Base-by-base conservation (phyloP, 2,113 vertebrate species). In the Triplophysa tibetana region DNA sequence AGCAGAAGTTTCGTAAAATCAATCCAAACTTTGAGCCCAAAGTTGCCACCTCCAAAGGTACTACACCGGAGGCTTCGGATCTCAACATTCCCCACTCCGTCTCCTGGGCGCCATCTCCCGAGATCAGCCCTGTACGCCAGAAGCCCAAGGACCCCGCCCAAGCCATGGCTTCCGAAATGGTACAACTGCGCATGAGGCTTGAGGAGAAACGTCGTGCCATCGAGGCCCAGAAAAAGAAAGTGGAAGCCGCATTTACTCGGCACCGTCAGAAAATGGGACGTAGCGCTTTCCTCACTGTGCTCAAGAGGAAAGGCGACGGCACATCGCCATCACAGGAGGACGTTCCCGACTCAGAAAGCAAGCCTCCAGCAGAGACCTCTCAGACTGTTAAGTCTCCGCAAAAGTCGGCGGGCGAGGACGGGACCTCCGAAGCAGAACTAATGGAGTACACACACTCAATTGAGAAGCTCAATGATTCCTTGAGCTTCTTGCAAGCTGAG, bases 151-250 rank as follows among this genome's bases (percentile, higher is more conserved):
- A 99, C 83, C 95, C 96, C 0, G 95, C 96, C 0, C 97, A 99
- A 81, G 92, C 95, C 79, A 92, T 99, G 92, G 97, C 97, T 24
- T 96, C 96, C 0, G 98, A 99, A 89, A 96, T 99, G 95, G 95
- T 98, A 0, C 94, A 98, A 62, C 91, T 99, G 56, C 93, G 94
- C 81, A 97, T 99, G 95, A 94, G 96, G 38, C 89, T 99, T 5
- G 98, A 99, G 85, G 97, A 99, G 84, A 99, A 99, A 85, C 93
- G 98, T 3, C 91, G 96, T 80, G 97, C 98, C 8, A 99, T 99
- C 16, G 98, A 99, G 89, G 96, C 97, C 17, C 97, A 99, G 88
- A 99, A 99, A 86, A 98, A 95, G 90, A 98, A 98, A 86, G 95
- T 99, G 81, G 98, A 99, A 85, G 97, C 97, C 1, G 97, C 96